Evolutionary conservation across 2,797 vertebrate genomes (phyloP), one percentile per base, ranked within the genome.

Genomic region (Pseudochaenichthys georgianus): DNA sequence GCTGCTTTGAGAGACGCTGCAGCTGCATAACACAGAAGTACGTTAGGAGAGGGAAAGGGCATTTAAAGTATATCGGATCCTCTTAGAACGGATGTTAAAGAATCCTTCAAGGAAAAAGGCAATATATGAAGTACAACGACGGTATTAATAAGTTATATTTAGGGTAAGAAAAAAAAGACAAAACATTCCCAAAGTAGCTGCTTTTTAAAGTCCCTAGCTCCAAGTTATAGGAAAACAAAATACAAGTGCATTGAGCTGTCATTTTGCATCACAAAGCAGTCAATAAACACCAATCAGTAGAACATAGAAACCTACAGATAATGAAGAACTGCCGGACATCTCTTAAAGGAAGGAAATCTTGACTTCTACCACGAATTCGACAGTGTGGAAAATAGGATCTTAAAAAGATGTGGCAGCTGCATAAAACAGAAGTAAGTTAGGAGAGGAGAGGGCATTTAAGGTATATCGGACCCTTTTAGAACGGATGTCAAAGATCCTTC

Each of bases 351-450:
- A 38, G 34, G 34, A 38, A 1, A 38, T 38, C 34, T 38, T 38
- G 34, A 34, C 0, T 34, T 34, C 3, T 34, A 34, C 34, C 34
- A 34, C 34, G 1, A 38, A 38, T 38, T 38, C 8, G 34, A 38
- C 34, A 59, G 61, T 2, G 63, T 19, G 42, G 58, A 69, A 59
- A 77, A 87, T 82, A 38, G 43, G 74, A 84, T 83, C 1, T 28
- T 31, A 28, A 57, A 64, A 53, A 46, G 2, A 13, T 34, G 13
- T 45, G 31, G 43, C 51, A 51, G 72, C 34, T 70, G 71, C 75
- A 70, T 53, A 2, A 62, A 21, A 34, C 46, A 38, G 23, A 64
- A 34, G 48, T 5, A 34, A 12, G 16, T 17, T 38, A 38, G 34
- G 34, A 38, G 50, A 13, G 8, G 43, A 21, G 19, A 2, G 46